A percentile compares a stretch with the other conserved stretches of the same genome.
phyloP scores from a whole-genome alignment of 2,888 invertebrate species.

The Minunthozetes semirufus region DNA sequence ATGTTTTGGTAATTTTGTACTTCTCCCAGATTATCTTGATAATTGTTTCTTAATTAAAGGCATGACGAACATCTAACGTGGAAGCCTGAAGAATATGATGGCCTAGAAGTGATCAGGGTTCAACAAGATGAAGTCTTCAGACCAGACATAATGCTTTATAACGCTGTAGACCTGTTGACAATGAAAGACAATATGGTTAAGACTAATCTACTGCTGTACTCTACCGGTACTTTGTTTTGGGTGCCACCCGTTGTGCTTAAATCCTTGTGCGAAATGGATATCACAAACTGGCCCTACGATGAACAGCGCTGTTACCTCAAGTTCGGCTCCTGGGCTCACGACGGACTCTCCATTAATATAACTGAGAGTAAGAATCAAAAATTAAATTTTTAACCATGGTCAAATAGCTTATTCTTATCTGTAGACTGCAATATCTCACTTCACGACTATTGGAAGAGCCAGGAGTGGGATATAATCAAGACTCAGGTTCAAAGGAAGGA shows the following conservation, averaged over 20 bases:
- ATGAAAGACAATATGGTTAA: conserved; percentile 18
- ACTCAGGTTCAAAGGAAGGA: not conserved
- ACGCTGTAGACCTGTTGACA: not conserved
- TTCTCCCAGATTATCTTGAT: too few relatives aligned
- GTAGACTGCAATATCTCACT: conserved; percentile 20
- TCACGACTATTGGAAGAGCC: conserved; percentile 10
- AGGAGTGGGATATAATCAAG: conserved; percentile 24
- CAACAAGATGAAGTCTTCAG: not conserved
- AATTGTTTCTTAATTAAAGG: not conserved
- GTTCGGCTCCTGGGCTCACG: conserved; percentile 30
- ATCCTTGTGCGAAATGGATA: conserved; percentile 2
- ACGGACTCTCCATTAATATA: conserved; percentile 26
- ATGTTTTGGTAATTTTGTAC: not conserved
- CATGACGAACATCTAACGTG: not conserved
- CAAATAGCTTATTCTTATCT: not conserved
- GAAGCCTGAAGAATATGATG: not conserved
- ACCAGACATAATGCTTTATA: conserved; percentile 11
- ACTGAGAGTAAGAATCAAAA: not conserved
- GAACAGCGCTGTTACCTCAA: not conserved
- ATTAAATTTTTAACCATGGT: not conserved
- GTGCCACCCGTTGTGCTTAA: conserved; percentile 2
- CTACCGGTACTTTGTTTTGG: not conserved
- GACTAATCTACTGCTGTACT: not conserved
- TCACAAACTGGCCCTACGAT: conserved; percentile 19
- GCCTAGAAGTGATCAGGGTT: not conserved